Evolutionary conservation across 2,113 vertebrate genomes (phyloP).

Genomic region (Lethenteron reissneri): DNA sequence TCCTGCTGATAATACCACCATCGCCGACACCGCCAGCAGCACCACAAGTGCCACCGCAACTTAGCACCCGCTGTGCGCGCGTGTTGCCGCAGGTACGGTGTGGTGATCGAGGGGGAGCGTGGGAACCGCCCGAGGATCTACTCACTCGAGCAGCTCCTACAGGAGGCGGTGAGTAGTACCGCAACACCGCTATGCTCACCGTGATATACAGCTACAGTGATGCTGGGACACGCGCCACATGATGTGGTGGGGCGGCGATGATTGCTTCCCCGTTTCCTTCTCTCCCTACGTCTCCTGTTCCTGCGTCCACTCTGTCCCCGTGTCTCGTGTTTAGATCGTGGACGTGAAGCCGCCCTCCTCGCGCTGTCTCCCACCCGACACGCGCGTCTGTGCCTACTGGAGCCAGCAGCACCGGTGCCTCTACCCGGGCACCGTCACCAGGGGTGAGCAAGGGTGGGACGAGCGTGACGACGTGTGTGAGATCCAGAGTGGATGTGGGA

Average conservation of each 20-base stretch:
- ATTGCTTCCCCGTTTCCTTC: neutral
- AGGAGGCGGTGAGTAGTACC: conserved; percentile 59
- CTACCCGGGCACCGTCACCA: conserved; percentile 59
- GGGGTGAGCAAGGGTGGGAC: conserved; percentile 28
- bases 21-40: too few relatives aligned
- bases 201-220: neutral
- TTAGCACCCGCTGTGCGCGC: neutral
- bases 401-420: conserved; percentile 76
- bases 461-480: neutral
- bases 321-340: conserved; percentile 35
- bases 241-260: too few relatives aligned
- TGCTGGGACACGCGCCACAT: accelerated
- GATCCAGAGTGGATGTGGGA: too few relatives aligned
- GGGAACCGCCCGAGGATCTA: conserved; percentile 72
- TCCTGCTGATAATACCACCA: too few relatives aligned
- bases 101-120: conserved; percentile 66
- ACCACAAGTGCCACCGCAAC: too few relatives aligned
- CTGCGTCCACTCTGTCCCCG: conserved; percentile 8
- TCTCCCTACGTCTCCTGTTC: conserved; percentile 3
- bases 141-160: conserved; percentile 70
- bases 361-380: conserved; percentile 35
- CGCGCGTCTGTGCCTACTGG: conserved; percentile 78
- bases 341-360: conserved; percentile 52
- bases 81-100: conserved; percentile 40
- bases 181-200: neutral